Evolutionary conservation across 2,888 invertebrate genomes (phyloP), one percentile per base, ranked within the genome.

Genomic region (Drosophila suboccidentalis): DNA sequence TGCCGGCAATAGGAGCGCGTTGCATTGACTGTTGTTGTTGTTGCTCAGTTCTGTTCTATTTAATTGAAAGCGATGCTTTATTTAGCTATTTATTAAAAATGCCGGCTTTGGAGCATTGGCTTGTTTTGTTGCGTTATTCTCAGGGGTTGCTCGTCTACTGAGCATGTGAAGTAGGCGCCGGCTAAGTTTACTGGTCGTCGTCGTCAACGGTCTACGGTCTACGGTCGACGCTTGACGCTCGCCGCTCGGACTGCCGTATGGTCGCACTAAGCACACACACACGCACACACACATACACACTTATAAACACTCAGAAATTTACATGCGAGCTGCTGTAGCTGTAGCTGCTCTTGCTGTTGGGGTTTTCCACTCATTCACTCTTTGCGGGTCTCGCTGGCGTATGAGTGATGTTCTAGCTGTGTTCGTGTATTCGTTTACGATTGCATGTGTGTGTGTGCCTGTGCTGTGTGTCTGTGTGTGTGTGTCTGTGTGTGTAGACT

Each of bases 121-220:
- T 71, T 60, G 82, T 67, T 83, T 71, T 60, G 82, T 68, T 83
- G 79, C 78, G 85, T 80, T 90, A 85, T 78, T 79, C 85, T 87
- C 91, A 90, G 91, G 90, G 91, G 89, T 86, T 91, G 91, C 82
- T 89, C 84, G 78, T 68, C 87, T 85, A 91, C 91, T 91, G 87
- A 89, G 72, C 78, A 77, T 74, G 80, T 78, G 71, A 84, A 75
- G 78, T 82, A 82, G 84, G 75, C 70, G 82, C 83, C 85, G 82
- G 82, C 78, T 84, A 86, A 87, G 77, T 86, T 85, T 86, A 87
- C 74, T 82, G 86, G 71, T 71, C 78, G 82, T 66, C 71, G 71
- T 71, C 78, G 82, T 66, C 71, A 65, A 60, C 72, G 70, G 60
- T 72, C 71, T 54, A 11, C 43, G 43, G 50, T 54, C 53, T 54